phyloP scores from a whole-genome alignment of 2,113 vertebrate species.

The Crocuta crocuta region DNA sequence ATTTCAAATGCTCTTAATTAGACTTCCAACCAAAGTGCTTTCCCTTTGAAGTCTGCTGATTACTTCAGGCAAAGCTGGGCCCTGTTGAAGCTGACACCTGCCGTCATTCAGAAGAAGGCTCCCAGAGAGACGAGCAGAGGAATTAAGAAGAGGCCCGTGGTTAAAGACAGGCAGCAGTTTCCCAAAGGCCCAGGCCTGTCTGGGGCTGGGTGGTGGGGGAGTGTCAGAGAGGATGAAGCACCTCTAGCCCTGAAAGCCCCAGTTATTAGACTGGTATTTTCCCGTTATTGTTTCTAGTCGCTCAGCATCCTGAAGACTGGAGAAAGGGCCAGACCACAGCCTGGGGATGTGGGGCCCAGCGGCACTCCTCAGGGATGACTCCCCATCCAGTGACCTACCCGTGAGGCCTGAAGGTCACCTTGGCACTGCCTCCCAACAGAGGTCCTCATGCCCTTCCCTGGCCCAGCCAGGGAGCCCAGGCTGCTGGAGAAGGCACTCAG shows the following conservation, averaged over 20 bases:
- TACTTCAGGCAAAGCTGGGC: constrained; percentile 69
- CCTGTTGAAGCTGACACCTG: constrained; percentile 70
- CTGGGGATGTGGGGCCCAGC: background rate
- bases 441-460: background rate
- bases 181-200: background rate
- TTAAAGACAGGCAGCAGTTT: background rate
- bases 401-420: background rate
- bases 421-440: background rate
- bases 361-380: background rate
- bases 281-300: constrained; percentile 37
- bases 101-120: constrained; percentile 57
- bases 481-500: background rate
- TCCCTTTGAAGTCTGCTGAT: constrained; percentile 73
- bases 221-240: background rate
- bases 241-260: background rate
- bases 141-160: background rate
- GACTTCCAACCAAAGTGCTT: constrained; percentile 68
- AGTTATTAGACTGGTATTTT: constrained; percentile 52
- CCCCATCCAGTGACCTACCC: background rate
- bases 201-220: background rate
- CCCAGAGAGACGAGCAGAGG: constrained; percentile 6
- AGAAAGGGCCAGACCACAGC: background rate
- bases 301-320: constrained; percentile 14
- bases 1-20: constrained; percentile 80
- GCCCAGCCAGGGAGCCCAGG: background rate